Evolutionary conservation across 2,888 invertebrate genomes (phyloP).

Genomic region (Nebria brevicollis): DNA sequence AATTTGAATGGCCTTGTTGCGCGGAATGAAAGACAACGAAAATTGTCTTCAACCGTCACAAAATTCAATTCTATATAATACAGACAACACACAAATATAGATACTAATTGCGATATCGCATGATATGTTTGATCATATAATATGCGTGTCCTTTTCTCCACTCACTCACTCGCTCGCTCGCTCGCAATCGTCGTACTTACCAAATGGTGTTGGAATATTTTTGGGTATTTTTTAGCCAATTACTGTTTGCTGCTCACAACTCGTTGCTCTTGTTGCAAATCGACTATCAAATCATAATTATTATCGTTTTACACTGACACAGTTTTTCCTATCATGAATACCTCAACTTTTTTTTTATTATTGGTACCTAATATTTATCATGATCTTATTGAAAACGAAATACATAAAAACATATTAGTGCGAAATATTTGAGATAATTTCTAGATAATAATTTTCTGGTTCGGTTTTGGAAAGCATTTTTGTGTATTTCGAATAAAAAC

Average conservation of each 20-base stretch:
- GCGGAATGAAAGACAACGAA: neutral
- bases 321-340: neutral
- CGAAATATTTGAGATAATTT: neutral
- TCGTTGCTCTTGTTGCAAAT: neutral
- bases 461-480: neutral
- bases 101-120: constrained; percentile 42
- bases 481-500: neutral
- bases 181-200: neutral
- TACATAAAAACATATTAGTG: neutral
- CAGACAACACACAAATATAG: neutral
- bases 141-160: constrained; percentile 8
- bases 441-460: neutral
- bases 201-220: constrained; percentile 15
- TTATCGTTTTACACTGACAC: neutral
- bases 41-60: neutral
- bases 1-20: constrained; percentile 35
- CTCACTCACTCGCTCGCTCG: neutral
- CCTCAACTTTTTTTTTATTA: too few species aligned
- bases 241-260: neutral
- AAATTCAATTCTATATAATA: neutral
- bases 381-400: neutral
- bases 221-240: constrained; percentile 13
- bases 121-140: constrained; percentile 12
- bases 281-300: neutral
- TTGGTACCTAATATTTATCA: too few species aligned